Base-by-base conservation (phyloP, 1,140 invertebrate species). In the Drosophila kohkoa region DNA sequence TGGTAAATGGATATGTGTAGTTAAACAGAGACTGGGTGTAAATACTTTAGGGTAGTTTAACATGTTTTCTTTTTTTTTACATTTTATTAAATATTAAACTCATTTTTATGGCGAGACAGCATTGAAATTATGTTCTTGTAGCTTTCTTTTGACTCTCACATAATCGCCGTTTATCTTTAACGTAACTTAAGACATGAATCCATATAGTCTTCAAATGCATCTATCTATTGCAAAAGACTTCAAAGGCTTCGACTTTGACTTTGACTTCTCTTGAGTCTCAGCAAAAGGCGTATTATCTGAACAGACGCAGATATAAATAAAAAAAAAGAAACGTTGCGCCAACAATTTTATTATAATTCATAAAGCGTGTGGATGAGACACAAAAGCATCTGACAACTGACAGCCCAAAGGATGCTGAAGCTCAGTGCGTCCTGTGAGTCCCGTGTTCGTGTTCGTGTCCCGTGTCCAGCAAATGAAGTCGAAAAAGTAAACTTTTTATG, bases 261-360 rank as follows among this genome's bases (percentile, higher is more conserved):
- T 32, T 54, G 13, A 57, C 35, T 57, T 11, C 11, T 15, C 35
- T n/a, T 30, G 38, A 59, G 57, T 30, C 57, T 13, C 32, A 15
- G 16, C 6, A 46, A 59, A 59, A 55, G 51, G 25, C 35, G 48
- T 43, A 41, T 51, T 63, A 35, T 28, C 15, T 16, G 54, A 38
- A 7, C 13, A 57, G 54, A 20, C 16, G n/a, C 32, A 41, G 35
- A 35, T 46, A 15, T 46, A 51, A 60, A 46, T 45, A 45, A 28
- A 46, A 62, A 38, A 38, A 8, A 7, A 11, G 46, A 38, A 60
- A 35, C 6, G 38, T 11, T 43, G 41, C 38, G 43, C 49, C 62
- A 52, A 45, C 60, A 58, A 82, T 82, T 80, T 77, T 82, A 88
- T 88, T 89, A 88, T 88, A 79, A 88, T 88, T 88, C 85, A 88